Evolutionary conservation across 2,113 vertebrate species (phyloP), one percentile per base, ranked within the genome.

Genomic region (Sinocyclocheilus rhinocerous): DNA sequence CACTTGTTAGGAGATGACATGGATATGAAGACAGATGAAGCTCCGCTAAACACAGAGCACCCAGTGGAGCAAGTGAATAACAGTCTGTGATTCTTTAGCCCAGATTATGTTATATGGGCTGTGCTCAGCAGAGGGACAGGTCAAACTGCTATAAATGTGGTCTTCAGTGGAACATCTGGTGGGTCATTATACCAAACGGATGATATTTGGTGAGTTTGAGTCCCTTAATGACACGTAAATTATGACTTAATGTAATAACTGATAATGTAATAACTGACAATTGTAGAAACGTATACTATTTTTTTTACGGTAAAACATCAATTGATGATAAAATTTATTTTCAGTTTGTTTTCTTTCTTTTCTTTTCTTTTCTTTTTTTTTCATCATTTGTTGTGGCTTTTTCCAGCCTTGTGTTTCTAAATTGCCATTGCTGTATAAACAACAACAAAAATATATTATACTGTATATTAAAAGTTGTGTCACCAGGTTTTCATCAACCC

Each of bases 1-100:
- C 84, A 83, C 83, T 88, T 87, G 83, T 90, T 90, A 91, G 89
- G 88, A 89, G 88, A 86, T 92, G 91, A 92, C 90, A 92, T 87
- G 61, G 91, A 93, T 84, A 93, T 93, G 90, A 92, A 91, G 88
- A 89, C 76, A 84, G 55, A 89, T 86, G 85, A 86, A 81, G 81
- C 63, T 76, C 29, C 24, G 81, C 81, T 88, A 39, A 86, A 61
- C 76, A 86, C 55, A 59, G 52, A 75, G 67, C 20, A 24, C 52
- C 77, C 83, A 79, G 65, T 6, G 42, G 7, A 83, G 65, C 65
- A 22, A 57, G 26, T 72, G 63, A 81, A 52, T 20, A 22, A 39
- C 70, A 48, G 42, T 29, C 15, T 26, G 57, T 33, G 42, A 52
- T 50, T 22, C 57, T 63, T 39, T 12, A 48, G 10, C 45, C 11